Evolutionary conservation across 2,888 invertebrate genomes (phyloP).

Genomic region (Nomada hirtipes): DNA sequence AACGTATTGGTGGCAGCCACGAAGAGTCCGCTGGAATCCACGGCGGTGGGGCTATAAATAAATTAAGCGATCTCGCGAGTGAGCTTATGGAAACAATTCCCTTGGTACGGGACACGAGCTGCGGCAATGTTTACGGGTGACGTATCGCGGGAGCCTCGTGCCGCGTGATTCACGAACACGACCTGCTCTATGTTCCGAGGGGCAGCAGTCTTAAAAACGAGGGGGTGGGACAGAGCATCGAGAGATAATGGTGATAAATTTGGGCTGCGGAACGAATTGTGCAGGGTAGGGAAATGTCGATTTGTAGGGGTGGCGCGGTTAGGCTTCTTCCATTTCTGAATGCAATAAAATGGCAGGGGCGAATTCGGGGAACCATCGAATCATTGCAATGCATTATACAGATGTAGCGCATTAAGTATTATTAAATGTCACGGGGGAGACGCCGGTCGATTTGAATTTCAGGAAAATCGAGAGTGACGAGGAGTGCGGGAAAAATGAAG

Average conservation of each 20-base stretch:
- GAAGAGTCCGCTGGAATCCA: not conserved
- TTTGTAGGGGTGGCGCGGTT: not conserved
- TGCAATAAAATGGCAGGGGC: conserved; percentile 8
- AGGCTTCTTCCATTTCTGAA: not conserved
- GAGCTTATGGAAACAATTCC: conserved; percentile 46
- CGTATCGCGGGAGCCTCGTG: conserved; percentile 12
- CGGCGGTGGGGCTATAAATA: conserved; percentile 38
- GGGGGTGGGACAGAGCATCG: not conserved
- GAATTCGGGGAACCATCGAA: conserved; percentile 1
- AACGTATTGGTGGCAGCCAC: not conserved
- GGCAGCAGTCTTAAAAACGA: conserved; percentile 1
- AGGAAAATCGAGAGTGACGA: no score
- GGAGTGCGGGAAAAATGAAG: no score
- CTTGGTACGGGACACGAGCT: not conserved
- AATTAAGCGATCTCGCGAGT: conserved; percentile 48
- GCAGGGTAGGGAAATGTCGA: not conserved
- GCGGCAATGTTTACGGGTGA: conserved; percentile 32
- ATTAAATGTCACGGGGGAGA: conserved; percentile 18
- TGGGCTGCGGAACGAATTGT: not conserved
- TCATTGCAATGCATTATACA: not conserved
- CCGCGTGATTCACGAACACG: conserved; percentile 33
- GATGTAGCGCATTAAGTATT: no score
- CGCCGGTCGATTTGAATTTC: not conserved
- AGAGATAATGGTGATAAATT: not conserved
- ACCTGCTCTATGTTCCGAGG: conserved; percentile 11